Conservation (phyloP, 2,888 invertebrate species). For the Tuta absoluta region DNA sequence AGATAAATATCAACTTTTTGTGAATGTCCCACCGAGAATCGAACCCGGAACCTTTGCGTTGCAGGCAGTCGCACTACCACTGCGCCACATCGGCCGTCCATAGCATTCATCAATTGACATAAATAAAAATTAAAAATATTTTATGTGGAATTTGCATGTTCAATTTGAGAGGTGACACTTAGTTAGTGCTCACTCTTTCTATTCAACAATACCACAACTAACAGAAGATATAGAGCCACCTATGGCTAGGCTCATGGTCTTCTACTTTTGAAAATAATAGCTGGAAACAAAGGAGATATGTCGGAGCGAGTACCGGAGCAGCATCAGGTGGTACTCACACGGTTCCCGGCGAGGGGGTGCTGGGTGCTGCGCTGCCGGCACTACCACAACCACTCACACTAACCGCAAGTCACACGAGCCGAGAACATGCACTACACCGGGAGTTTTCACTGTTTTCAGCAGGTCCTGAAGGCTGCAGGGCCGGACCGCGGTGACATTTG, state of each 20-base stretch:
- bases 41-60: too few species aligned
- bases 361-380: conserved; percentile 46
- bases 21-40: too few species aligned
- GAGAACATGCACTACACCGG: conserved; percentile 50
- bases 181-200: conserved; percentile 40
- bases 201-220: conserved; percentile 28
- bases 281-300: conserved; percentile 1
- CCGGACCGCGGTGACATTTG: conserved; percentile 74
- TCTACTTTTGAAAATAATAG: neutral
- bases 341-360: conserved; percentile 45
- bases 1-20: too few species aligned
- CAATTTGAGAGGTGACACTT: neutral
- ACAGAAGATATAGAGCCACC: neutral
- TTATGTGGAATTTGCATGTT: neutral
- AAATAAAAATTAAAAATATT: neutral
- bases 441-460: conserved; percentile 67
- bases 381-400: conserved; percentile 48
- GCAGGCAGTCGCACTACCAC: too few species aligned
- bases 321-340: conserved; percentile 59
- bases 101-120: neutral
- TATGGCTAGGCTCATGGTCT: neutral
- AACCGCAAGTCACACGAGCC: conserved; percentile 45
- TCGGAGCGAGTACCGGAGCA: neutral
- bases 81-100: too few species aligned
- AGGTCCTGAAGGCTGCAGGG: conserved; percentile 70